Evolutionary conservation across 2,888 invertebrate species (phyloP), one percentile per base, ranked within the genome.

Genomic region (Erynnis tages): DNA sequence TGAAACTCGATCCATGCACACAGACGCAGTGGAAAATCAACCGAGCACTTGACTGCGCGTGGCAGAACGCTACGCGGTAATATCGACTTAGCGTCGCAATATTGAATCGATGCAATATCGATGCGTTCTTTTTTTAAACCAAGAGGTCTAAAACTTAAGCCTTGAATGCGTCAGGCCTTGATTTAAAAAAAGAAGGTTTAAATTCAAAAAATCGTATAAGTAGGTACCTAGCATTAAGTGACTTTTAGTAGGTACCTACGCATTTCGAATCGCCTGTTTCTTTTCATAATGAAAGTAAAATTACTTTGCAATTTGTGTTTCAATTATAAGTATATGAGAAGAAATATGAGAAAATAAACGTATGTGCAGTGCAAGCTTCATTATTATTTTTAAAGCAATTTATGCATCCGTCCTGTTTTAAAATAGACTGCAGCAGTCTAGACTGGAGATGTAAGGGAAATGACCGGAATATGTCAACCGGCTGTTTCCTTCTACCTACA

Each of bases 1-100:
- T 68, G 75, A 72, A 77, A 79, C 78, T 69, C 67, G 76, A 80
- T 73, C 71, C 70, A 71, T 62, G 54, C 65, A 62, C 71, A 65
- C 76, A 68, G 60, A 61, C 62, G 58, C 52, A 57, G 54, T 66
- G 71, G 79, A 79, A 81, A 79, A 78, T 73, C 78, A 72, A 69
- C 56, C 54, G 49, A 34, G 34, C 55, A 55, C n/a, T n/a, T n/a
- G n/a, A n/a, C 54, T 54, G 57, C 61, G 60, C 57, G 58, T 44
- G 52, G 37, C 43, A 41, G 27, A 58, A 59, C 59, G 59, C 57
- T 60, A 54, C 54, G 53, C 57, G 55, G 54, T 55, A 55, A 55
- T 53, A 56, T 47, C 55, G 32, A 56, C 53, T 56, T 32, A 23
- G 40, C 34, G 19, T 19, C 37, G 43, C 43, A 43, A 35, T 37